Percentiles rank a stretch among this genome's conserved stretches.
These are phyloP conservation scores for Apeira syringaria DNA, from an alignment of 2,888 invertebrate species.

Conservation along the genomic window DNA sequence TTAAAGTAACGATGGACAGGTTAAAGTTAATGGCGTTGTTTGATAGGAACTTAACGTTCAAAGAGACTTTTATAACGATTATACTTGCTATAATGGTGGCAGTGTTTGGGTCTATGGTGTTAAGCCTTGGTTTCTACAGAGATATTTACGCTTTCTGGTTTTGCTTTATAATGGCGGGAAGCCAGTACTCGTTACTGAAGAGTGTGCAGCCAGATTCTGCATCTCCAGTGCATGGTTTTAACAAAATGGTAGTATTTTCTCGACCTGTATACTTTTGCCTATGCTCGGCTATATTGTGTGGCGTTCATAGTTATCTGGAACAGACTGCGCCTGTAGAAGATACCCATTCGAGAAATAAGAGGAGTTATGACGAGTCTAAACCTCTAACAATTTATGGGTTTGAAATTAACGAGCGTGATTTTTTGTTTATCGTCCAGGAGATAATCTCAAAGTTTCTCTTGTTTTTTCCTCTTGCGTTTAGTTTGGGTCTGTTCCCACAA, in stretches of 20 bases:
- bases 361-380: conserved; percentile 52
- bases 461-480: conserved; percentile 96
- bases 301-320: conserved; percentile 68
- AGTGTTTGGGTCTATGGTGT: conserved; percentile 91
- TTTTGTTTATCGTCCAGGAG: conserved; percentile 88
- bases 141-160: conserved; percentile 97
- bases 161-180: conserved; percentile 98
- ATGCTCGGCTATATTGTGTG: conserved; percentile 84
- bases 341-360: conserved; percentile 47
- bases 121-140: conserved; percentile 93
- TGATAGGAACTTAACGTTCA: conserved; percentile 94
- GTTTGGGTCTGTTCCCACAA: conserved; percentile 97
- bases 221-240: conserved; percentile 99
- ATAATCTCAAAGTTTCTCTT: conserved; percentile 91
- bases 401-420: conserved; percentile 76
- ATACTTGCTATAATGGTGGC: conserved; percentile 93
- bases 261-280: conserved; percentile 97
- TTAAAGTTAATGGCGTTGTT: conserved; percentile 95
- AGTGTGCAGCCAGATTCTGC: conserved; percentile 99
- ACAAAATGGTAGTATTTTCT: conserved; percentile 96
- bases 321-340: conserved; percentile 47
- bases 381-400: conserved; percentile 75
- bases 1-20: conserved; percentile 96
- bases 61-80: conserved; percentile 92
- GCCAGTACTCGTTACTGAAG: conserved; percentile 98